A percentile compares a stretch with the other conserved stretches of the same genome.
Conservation (phyloP, 2,797 vertebrate genomes). For the Strix occidentalis region DNA sequence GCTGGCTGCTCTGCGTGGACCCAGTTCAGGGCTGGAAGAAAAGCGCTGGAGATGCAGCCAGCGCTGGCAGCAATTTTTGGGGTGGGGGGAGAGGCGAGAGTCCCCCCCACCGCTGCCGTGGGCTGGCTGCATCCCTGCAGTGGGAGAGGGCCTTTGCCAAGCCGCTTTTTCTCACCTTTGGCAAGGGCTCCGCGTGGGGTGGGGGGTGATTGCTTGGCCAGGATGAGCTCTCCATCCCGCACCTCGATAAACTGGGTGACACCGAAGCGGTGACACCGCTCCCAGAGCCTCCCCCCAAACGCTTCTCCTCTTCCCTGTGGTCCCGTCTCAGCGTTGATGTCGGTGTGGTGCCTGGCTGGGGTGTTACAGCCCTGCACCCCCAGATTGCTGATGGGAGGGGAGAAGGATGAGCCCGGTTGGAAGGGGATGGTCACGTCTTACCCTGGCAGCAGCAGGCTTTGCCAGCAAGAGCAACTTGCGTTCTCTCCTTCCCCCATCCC, state of each 20-base stretch:
- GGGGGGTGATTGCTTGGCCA: not conserved
- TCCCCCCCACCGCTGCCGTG: fast-evolving
- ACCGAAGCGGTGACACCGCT: fast-evolving
- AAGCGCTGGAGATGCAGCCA: not conserved
- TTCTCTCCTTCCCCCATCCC: not conserved
- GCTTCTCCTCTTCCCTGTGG: not conserved
- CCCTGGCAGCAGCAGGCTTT: not conserved
- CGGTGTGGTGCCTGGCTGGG: not conserved
- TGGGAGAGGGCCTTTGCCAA: not conserved
- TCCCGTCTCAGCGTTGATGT: not conserved
- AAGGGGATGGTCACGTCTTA: not conserved
- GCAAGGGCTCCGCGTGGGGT: not conserved
- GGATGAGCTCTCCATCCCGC: not conserved
- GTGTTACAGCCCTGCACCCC: not conserved
- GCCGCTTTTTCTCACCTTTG: not conserved
- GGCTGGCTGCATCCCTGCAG: not conserved
- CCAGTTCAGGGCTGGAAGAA: constrained; percentile 3
- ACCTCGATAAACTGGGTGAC: not conserved
- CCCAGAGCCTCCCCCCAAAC: not conserved
- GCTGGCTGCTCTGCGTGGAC: not conserved
- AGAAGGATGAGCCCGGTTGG: not conserved
- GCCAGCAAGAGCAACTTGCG: not conserved
- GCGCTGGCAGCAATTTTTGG: not conserved
- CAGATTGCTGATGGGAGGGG: not conserved
- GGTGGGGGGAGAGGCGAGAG: not conserved